Evolutionary conservation across 2,888 invertebrate species (phyloP).

Genomic region (Minunthozetes semirufus): DNA sequence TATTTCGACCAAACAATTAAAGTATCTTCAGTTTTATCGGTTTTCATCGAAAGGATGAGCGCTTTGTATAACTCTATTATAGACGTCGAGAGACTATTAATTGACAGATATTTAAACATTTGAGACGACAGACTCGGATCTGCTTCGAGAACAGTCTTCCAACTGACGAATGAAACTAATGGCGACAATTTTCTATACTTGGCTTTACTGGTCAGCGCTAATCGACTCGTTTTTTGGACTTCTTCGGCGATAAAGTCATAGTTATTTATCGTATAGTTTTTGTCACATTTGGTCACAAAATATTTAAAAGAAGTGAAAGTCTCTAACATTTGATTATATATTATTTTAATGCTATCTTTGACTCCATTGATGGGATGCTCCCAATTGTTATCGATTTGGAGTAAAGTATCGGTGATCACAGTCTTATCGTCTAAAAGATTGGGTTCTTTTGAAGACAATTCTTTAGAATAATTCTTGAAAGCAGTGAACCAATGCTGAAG

Average conservation of each 20-base stretch:
- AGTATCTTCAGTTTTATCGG: background rate
- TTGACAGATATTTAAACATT: conserved; percentile 30
- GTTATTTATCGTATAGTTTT: background rate
- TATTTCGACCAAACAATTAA: conserved; percentile 10
- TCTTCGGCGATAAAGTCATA: conserved; percentile 25
- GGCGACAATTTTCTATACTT: conserved; percentile 32
- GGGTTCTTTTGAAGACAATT: background rate
- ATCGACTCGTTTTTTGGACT: background rate
- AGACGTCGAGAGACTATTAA: conserved; percentile 25
- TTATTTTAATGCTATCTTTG: conserved; percentile 9
- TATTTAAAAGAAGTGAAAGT: background rate
- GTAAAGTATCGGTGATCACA: conserved; percentile 4
- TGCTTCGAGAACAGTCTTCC: background rate
- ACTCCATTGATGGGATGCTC: conserved; percentile 32
- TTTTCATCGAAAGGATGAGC: conserved; percentile 13
- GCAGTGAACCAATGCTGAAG: conserved; percentile 14
- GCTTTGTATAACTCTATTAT: conserved; percentile 33
- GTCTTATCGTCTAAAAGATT: background rate
- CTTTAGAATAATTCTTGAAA: background rate
- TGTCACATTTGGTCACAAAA: background rate
- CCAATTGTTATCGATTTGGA: conserved; percentile 31
- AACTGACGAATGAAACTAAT: background rate
- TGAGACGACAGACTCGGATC: background rate
- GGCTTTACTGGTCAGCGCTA: conserved; percentile 30
- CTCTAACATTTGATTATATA: conserved; percentile 13